A percentile compares a stretch with the other conserved stretches of the same genome.
These are phyloP conservation scores for Rhabdophis nuchalis DNA, from an alignment of 2,797 vertebrate genomes.

Conservation along the genomic window DNA sequence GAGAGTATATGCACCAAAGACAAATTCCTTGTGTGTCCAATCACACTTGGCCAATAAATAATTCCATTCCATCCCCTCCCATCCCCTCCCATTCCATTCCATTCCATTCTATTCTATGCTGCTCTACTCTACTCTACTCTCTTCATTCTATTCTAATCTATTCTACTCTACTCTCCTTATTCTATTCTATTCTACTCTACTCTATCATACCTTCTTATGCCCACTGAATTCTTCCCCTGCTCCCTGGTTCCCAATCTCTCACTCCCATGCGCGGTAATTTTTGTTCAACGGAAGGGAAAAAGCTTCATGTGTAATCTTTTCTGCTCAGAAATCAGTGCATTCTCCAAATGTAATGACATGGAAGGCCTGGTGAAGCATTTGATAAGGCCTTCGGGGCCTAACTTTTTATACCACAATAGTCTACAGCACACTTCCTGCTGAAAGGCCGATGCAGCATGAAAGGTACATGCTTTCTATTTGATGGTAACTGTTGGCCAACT, in stretches of 20 bases:
- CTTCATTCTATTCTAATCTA: too few species aligned
- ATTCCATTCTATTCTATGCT: too few species aligned
- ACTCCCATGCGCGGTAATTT: neutral
- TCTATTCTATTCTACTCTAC: too few species aligned
- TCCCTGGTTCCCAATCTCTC: neutral
- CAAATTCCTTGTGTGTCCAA: too few species aligned
- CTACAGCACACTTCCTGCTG: neutral
- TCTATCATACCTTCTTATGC: neutral
- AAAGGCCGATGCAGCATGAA: neutral
- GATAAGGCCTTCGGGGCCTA: neutral
- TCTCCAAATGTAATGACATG: neutral
- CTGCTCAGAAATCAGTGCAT: neutral
- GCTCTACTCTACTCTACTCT: too few species aligned
- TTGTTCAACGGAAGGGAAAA: neutral
- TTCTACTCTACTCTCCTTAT: too few species aligned
- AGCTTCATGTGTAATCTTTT: neutral
- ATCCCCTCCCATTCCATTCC: too few species aligned
- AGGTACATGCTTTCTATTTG: neutral
- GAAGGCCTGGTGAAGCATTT: neutral
- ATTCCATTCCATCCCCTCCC: too few species aligned
- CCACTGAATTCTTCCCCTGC: neutral
- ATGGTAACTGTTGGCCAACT: neutral
- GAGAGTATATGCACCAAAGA: too few species aligned
- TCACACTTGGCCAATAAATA: too few species aligned
- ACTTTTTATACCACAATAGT: neutral